Percentiles rank a stretch among this genome's conserved stretches.
Conservation (phyloP, 1,140 invertebrate species). For the Streblospio benedicti region DNA sequence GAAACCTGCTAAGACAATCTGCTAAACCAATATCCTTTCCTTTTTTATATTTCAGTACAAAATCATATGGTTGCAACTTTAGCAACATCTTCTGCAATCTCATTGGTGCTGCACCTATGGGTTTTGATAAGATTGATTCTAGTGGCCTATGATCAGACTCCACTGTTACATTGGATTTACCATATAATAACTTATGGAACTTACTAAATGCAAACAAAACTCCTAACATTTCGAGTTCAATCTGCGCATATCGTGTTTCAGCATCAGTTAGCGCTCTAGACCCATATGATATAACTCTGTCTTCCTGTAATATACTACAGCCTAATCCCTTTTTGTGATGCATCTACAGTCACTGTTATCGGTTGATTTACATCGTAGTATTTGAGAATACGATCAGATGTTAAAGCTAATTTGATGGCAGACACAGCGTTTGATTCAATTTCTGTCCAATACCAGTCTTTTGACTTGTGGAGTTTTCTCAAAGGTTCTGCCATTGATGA, state of each 20-base stretch:
- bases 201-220: constrained; percentile 47
- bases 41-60: too few species aligned
- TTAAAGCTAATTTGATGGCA: neutral
- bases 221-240: constrained; percentile 49
- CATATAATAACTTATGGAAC: too few species aligned
- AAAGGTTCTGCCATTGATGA: constrained; percentile 22
- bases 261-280: constrained; percentile 40
- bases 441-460: neutral
- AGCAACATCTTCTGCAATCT: too few species aligned
- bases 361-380: too few species aligned
- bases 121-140: too few species aligned
- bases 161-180: too few species aligned
- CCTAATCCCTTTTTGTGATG: constrained; percentile 37
- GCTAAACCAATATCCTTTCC: too few species aligned
- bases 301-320: constrained; percentile 42
- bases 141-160: too few species aligned
- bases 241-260: constrained; percentile 48
- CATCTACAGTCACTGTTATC: too few species aligned
- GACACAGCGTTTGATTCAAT: neutral
- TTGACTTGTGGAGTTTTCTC: constrained; percentile 10
- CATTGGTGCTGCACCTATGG: too few species aligned
- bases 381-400: neutral
- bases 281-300: constrained; percentile 44
- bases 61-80: too few species aligned
- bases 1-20: too few species aligned